Evolutionary conservation across 1,140 invertebrate species (phyloP).

Genomic region (Protaetia brevitarsis): DNA sequence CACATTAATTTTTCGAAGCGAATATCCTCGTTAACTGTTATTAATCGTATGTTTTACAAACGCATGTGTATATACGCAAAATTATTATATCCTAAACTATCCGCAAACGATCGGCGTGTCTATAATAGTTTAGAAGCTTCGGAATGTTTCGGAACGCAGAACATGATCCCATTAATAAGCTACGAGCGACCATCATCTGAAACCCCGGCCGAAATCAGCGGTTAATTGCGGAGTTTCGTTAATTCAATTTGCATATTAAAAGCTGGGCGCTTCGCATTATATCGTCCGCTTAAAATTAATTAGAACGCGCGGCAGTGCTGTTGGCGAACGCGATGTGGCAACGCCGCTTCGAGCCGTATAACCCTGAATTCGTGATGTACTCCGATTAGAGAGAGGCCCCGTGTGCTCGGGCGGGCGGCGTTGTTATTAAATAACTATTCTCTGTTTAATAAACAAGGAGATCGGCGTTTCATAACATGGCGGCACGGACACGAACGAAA

Average conservation of each 20-base stretch:
- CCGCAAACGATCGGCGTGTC: too few relatives aligned
- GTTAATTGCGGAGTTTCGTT: slow-evolving; percentile 10
- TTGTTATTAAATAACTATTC: slow-evolving; percentile 13
- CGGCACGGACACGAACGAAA: background rate
- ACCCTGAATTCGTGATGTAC: background rate
- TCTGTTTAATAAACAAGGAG: background rate
- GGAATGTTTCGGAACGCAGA: too few relatives aligned
- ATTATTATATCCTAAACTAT: too few relatives aligned
- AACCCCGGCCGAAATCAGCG: background rate
- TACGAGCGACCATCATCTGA: background rate
- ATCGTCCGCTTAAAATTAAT: slow-evolving; percentile 1
- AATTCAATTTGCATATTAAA: slow-evolving; percentile 19
- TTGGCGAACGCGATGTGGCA: background rate
- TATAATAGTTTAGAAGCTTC: too few relatives aligned
- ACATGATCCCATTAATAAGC: slow-evolving; percentile 10
- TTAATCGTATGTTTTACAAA: too few relatives aligned
- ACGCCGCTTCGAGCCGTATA: background rate
- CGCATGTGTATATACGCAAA: too few relatives aligned
- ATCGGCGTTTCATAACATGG: background rate
- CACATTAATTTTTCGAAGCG: too few relatives aligned
- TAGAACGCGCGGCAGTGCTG: background rate
- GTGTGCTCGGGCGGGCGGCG: too few relatives aligned
- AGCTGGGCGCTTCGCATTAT: background rate
- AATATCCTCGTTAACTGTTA: too few relatives aligned
- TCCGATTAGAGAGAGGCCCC: background rate